Percentiles rank a stretch among this genome's conserved stretches.
Conservation (phyloP, 2,797 vertebrate species). For the Macroramphosus scolopax region DNA sequence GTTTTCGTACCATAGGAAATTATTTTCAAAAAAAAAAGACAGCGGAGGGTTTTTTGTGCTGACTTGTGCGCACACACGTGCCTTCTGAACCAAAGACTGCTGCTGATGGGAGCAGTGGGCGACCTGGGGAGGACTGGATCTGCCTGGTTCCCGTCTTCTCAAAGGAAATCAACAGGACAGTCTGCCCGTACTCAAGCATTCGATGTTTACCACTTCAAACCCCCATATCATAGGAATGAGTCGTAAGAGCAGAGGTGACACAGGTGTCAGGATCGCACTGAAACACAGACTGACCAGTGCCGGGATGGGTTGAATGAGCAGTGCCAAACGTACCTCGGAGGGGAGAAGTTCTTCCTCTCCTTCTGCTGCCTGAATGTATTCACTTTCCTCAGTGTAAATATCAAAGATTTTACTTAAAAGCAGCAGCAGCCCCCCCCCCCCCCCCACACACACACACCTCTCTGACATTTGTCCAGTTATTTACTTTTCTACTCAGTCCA, state of each 20-base stretch:
- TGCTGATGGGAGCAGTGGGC: slow-evolving; percentile 43
- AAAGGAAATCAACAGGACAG: slow-evolving; percentile 14
- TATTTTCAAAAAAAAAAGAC: slow-evolving; percentile 17
- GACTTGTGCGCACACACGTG: slow-evolving; percentile 68
- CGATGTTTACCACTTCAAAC: slow-evolving; percentile 40
- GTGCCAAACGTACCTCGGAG: slow-evolving; percentile 78
- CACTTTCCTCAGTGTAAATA: slow-evolving; percentile 73
- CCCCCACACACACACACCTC: not conserved
- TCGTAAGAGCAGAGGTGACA: slow-evolving; percentile 13
- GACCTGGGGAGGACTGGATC: slow-evolving; percentile 25
- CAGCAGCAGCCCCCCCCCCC: slow-evolving; percentile 37
- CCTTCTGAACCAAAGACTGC: slow-evolving; percentile 77
- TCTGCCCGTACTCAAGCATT: slow-evolving; percentile 10
- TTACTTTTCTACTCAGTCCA: no score
- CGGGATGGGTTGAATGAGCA: slow-evolving; percentile 46
- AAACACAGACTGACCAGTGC: slow-evolving; percentile 4
- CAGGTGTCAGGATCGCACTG: slow-evolving; percentile 26
- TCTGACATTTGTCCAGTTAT: slow-evolving; percentile 21
- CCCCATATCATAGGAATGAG: slow-evolving; percentile 21
- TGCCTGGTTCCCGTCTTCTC: slow-evolving; percentile 26
- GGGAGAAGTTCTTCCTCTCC: slow-evolving; percentile 46
- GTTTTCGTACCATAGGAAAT: slow-evolving; percentile 56
- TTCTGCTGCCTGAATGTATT: slow-evolving; percentile 78
- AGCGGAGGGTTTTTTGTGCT: slow-evolving; percentile 41
- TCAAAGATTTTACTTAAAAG: slow-evolving; percentile 66